A percentile compares a stretch with the other conserved stretches of the same genome.
Evolutionary conservation across 2,888 invertebrate genomes (phyloP).

Genomic region (Epinotia bilunana): DNA sequence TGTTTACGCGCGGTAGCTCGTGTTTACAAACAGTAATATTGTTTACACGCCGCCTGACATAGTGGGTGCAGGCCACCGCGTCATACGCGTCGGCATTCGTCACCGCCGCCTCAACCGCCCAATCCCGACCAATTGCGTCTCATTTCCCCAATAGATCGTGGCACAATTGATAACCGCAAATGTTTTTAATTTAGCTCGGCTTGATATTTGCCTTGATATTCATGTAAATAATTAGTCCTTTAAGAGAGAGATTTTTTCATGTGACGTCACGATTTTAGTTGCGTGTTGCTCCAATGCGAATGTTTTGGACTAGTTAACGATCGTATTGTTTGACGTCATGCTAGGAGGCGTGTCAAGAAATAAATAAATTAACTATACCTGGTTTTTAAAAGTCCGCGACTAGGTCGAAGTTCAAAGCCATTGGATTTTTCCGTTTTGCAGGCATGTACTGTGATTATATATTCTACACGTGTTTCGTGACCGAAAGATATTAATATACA

Average conservation of each 20-base stretch:
- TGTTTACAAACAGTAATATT: slow-evolving; percentile 81
- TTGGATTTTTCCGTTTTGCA: slow-evolving; percentile 37
- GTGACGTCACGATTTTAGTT: slow-evolving; percentile 11
- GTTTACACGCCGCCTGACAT: slow-evolving; percentile 72
- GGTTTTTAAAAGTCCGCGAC: slow-evolving; percentile 9
- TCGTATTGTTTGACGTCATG: slow-evolving; percentile 21
- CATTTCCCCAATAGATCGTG: slow-evolving; percentile 51
- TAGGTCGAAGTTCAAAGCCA: slow-evolving; percentile 34
- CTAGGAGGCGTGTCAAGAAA: slow-evolving; percentile 14
- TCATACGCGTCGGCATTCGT: slow-evolving; percentile 57
- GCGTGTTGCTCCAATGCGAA: slow-evolving; percentile 9
- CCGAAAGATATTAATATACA: slow-evolving; percentile 36
- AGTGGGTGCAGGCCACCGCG: slow-evolving; percentile 62
- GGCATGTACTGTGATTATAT: slow-evolving; percentile 28
- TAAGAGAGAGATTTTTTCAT: too few relatives aligned
- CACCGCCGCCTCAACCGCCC: slow-evolving; percentile 53
- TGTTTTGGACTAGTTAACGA: slow-evolving; percentile 24
- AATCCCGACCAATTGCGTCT: slow-evolving; percentile 72
- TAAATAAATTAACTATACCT: slow-evolving; percentile 21
- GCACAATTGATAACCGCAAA: slow-evolving; percentile 17
- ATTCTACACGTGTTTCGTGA: slow-evolving; percentile 38
- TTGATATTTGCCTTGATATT: slow-evolving; percentile 11
- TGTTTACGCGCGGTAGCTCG: slow-evolving; percentile 72
- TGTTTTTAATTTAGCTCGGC: slow-evolving; percentile 25
- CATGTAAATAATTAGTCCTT: slow-evolving; percentile 10